Base-by-base conservation (phyloP, 53 echinoderm and acorn worm genomes). In the Holothuria scabra region DNA sequence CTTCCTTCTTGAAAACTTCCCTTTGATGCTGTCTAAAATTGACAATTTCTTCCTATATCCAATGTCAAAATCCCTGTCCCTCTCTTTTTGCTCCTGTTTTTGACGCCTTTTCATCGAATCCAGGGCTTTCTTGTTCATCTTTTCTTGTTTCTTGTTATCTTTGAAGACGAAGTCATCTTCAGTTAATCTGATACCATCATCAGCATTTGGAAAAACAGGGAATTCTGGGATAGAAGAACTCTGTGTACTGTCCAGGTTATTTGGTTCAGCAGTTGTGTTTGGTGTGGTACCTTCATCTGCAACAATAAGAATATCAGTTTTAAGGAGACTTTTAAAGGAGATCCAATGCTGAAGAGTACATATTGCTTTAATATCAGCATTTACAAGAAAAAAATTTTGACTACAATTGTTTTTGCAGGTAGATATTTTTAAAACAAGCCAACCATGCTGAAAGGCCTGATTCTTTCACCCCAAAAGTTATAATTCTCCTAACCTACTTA, bases 11-110 rank as follows among this genome's bases (percentile, higher is more conserved):
- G 79, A 79, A 35, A 89, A 56, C 79, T 60, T 85, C 2, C 70
- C 62, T 4, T 59, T 62, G 19, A 61, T 35, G 65, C 34, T 81
- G 29, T 56, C 78, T 12, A 22, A 8, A 6, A 64, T 12, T 14
- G 65, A 81, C 19, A 12, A 44, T 28, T 61, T 81, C 14, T 59
- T 46, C 35, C 48, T 61, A 30, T 81, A 81, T 25, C 81, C 81
- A 28, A 63, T 63, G 22, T 81, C 81, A 81, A 81, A 81, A 24
- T 84, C 85, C 62, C 58, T 44, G 69, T 89, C 85, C 22, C 70
- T 38, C 62, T 89, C 85, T 60, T 62, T 89, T 63, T 70, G 37
- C 59, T 48, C 79, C 44, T 68, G 57, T 60, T 52, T 84, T 32
- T 85, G 80, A 44, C 80, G 69, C 52, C 78, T 68, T 52, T 70